phyloP scores from a whole-genome alignment of 2,888 invertebrate genomes.

The Tenthredo distinguenda region DNA sequence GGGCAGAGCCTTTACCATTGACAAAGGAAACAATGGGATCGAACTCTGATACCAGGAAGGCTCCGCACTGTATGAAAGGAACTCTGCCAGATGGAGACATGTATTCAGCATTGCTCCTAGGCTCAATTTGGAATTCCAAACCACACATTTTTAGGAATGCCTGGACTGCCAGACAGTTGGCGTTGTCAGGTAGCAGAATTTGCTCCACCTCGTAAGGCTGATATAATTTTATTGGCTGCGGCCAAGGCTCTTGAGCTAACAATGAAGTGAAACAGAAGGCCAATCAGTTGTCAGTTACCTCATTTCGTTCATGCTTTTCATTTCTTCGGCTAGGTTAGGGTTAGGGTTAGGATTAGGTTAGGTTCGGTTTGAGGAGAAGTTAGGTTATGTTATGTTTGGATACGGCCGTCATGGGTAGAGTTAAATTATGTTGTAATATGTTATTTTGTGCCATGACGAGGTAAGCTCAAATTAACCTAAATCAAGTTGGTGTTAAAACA shows the following conservation, averaged over 20 bases:
- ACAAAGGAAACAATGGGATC: conserved; percentile 95
- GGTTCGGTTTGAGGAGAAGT: background rate
- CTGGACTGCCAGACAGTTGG: conserved; percentile 95
- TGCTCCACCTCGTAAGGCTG: conserved; percentile 97
- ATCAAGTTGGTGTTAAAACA: background rate
- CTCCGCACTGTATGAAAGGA: conserved; percentile 95
- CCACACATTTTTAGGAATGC: conserved; percentile 96
- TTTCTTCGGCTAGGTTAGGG: background rate
- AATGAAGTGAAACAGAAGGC: conserved; percentile 65
- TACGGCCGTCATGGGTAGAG: background rate
- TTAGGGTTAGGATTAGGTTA: background rate
- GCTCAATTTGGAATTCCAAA: conserved; percentile 89
- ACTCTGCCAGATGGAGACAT: conserved; percentile 97
- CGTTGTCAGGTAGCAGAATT: conserved; percentile 95
- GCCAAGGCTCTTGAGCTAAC: conserved; percentile 93
- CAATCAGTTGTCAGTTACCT: background rate
- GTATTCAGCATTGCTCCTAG: conserved; percentile 94
- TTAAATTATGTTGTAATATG: background rate
- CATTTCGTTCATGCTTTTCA: background rate
- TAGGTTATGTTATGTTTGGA: background rate
- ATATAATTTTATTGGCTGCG: conserved; percentile 90
- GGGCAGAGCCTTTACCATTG: conserved; percentile 89
- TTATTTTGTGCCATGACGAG: background rate
- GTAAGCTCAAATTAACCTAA: background rate
- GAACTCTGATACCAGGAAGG: conserved; percentile 93